phyloP scores from a whole-genome alignment of 2,888 invertebrate species.

The Drosophila barbarae region DNA sequence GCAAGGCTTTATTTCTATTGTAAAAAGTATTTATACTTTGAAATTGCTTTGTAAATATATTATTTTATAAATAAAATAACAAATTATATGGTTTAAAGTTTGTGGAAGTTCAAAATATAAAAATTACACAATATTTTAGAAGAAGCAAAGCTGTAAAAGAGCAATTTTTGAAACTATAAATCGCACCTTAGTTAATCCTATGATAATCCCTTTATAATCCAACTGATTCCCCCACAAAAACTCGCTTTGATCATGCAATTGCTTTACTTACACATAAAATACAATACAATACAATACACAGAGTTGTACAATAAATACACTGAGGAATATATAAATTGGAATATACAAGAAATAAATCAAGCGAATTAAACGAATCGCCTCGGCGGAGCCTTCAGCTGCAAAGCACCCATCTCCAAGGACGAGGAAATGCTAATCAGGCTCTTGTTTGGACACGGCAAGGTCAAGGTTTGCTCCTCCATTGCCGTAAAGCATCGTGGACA shows the following conservation, averaged over 20 bases:
- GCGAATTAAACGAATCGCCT: slow-evolving; percentile 70
- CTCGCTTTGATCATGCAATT: slow-evolving; percentile 17
- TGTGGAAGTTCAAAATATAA: too few relatives aligned
- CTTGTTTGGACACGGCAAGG: slow-evolving; percentile 72
- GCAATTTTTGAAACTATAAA: too few relatives aligned
- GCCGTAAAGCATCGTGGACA: slow-evolving; percentile 75
- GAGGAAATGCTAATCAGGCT: slow-evolving; percentile 42
- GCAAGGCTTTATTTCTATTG: not conserved
- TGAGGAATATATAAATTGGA: slow-evolving; percentile 35
- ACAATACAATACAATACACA: slow-evolving; percentile 17
- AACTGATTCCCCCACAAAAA: not conserved
- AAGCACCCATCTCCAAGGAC: slow-evolving; percentile 60
- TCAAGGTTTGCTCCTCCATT: slow-evolving; percentile 54
- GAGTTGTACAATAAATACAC: slow-evolving; percentile 35
- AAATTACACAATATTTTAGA: too few relatives aligned
- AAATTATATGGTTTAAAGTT: not conserved
- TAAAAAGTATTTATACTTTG: slow-evolving; percentile 7
- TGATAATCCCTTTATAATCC: not conserved
- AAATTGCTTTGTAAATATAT: slow-evolving; percentile 11
- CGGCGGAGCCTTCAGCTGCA: slow-evolving; percentile 79
- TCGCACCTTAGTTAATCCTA: too few relatives aligned
- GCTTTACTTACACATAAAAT: slow-evolving; percentile 42
- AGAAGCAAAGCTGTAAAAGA: too few relatives aligned
- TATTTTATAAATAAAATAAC: not conserved
- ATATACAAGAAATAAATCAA: slow-evolving; percentile 26